phyloP scores from a whole-genome alignment of 37 sponge, comb jelly and placozoan genomes.

The Cliona cf. orientalis region DNA sequence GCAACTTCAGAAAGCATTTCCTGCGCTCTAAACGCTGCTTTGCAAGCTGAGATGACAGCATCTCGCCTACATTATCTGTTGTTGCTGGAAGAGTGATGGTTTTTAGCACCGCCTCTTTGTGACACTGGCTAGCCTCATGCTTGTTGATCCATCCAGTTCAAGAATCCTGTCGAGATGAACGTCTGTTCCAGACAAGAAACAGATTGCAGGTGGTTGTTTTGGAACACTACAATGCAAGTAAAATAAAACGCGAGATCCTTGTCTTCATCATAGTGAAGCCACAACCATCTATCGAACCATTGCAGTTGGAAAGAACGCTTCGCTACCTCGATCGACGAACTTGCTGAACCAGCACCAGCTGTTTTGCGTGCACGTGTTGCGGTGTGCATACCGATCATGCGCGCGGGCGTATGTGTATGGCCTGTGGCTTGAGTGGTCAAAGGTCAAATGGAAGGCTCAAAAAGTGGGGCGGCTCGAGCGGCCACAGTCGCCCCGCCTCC shows the following conservation, averaged over 20 bases:
- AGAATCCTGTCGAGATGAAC: constrained; percentile 40
- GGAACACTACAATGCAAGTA: constrained; percentile 26
- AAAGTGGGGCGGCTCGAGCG: too few species aligned
- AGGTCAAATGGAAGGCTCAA: too few species aligned
- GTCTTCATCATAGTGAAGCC: constrained; percentile 48
- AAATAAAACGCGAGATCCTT: constrained; percentile 31
- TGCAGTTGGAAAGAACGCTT: constrained; percentile 20
- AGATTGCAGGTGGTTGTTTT: constrained; percentile 28
- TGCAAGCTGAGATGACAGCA: constrained; percentile 32
- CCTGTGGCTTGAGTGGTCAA: too few species aligned
- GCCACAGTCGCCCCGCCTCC: too few species aligned
- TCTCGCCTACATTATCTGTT: constrained; percentile 18
- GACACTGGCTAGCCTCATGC: constrained; percentile 55
- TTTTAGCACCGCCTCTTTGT: constrained; percentile 49
- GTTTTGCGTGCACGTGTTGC: too few species aligned
- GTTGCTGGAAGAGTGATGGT: constrained; percentile 47
- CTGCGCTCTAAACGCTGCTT: constrained; percentile 25
- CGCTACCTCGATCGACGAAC: too few species aligned
- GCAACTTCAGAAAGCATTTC: constrained; percentile 44
- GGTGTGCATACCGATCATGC: too few species aligned
- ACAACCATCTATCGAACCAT: constrained; percentile 23
- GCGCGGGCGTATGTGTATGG: too few species aligned
- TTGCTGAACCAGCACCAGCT: too few species aligned
- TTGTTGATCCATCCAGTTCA: constrained; percentile 43
- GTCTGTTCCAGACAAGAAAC: constrained; percentile 1